A percentile compares a stretch with the other conserved stretches of the same genome.
Evolutionary conservation across 2,888 invertebrate genomes (phyloP).

Genomic region (Bombylius discolor): DNA sequence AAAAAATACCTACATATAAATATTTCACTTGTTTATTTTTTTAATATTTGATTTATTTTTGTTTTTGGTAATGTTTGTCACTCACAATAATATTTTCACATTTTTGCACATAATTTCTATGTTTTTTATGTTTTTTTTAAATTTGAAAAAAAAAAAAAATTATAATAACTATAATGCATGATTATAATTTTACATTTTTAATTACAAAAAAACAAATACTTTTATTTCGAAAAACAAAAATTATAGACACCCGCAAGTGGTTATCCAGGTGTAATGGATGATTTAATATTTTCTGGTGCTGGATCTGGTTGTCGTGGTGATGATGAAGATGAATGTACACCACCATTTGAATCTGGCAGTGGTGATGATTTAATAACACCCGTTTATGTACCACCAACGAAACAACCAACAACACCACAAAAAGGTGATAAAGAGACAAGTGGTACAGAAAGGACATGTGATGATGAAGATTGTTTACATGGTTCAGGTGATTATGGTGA

Average conservation of each 20-base stretch:
- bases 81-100: too few species aligned
- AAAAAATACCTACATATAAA: too few species aligned
- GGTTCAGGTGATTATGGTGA: conserved; percentile 66
- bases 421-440: conserved; percentile 23
- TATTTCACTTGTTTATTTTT: too few species aligned
- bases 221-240: too few species aligned
- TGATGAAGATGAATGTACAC: conserved; percentile 84
- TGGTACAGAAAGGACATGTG: conserved; percentile 46
- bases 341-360: conserved; percentile 67
- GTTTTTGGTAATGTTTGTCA: too few species aligned
- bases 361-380: conserved; percentile 90
- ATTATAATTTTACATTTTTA: too few species aligned
- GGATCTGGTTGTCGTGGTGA: conserved; percentile 84
- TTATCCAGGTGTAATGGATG: conserved; percentile 65
- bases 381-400: conserved; percentile 72
- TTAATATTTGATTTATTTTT: too few species aligned
- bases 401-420: conserved; percentile 48
- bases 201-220: too few species aligned
- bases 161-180: too few species aligned
- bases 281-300: conserved; percentile 82
- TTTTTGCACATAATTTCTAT: too few species aligned
- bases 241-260: conserved; percentile 71
- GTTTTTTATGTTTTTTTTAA: too few species aligned
- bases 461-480: conserved; percentile 76
- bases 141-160: too few species aligned